Conservation (phyloP, 1,140 invertebrate genomes). For the Drosophila arizonae region DNA sequence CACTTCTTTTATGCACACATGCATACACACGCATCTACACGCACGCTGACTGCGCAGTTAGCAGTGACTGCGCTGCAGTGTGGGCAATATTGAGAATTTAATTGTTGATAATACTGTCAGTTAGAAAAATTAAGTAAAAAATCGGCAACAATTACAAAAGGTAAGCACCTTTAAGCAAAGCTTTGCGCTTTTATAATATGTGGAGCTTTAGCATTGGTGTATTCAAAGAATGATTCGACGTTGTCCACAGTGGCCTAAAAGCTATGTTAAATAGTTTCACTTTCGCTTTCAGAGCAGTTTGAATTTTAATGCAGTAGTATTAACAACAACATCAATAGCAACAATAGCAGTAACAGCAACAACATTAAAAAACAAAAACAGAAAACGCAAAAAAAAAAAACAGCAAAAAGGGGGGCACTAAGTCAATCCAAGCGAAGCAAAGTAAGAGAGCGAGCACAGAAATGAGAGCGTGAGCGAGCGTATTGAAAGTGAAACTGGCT, state of each 20-base stretch:
- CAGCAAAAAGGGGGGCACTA: slow-evolving; percentile 68
- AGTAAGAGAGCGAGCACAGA: slow-evolving; percentile 32
- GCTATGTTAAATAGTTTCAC: slow-evolving; percentile 75
- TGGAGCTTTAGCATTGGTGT: slow-evolving; percentile 28
- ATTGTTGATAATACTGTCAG: slow-evolving; percentile 17
- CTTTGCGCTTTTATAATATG: slow-evolving; percentile 47
- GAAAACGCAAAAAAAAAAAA: not conserved
- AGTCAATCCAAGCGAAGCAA: slow-evolving; percentile 68
- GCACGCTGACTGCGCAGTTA: too few relatives aligned
- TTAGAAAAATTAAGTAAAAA: slow-evolving; percentile 64
- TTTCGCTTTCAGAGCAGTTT: slow-evolving; percentile 75
- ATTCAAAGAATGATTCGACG: slow-evolving; percentile 45
- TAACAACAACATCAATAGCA: not conserved
- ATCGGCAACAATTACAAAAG: not conserved
- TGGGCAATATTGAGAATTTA: too few relatives aligned
- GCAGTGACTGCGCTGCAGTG: too few relatives aligned
- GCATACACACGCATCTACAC: too few relatives aligned
- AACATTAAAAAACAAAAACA: slow-evolving; percentile 34
- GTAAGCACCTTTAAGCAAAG: not conserved
- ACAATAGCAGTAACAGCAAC: not conserved
- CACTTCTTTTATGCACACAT: too few relatives aligned
- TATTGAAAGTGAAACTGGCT: slow-evolving; percentile 75
- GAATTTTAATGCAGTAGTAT: slow-evolving; percentile 60
- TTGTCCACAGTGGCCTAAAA: slow-evolving; percentile 62
- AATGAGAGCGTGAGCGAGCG: slow-evolving; percentile 39